phyloP scores from a whole-genome alignment of 2,888 invertebrate species.

The Dynastes maya region DNA sequence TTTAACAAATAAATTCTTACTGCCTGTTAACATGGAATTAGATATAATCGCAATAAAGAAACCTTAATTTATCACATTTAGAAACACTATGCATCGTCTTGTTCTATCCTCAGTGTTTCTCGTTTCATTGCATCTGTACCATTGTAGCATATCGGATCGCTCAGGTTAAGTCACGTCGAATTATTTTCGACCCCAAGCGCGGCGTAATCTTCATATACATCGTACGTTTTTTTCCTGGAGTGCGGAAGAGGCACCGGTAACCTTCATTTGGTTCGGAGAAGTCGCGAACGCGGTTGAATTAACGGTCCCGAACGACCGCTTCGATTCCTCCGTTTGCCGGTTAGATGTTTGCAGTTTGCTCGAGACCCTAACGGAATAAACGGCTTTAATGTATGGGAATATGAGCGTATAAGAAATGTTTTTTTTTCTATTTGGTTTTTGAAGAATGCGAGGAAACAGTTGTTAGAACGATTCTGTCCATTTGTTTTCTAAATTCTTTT shows the following conservation, averaged over 20 bases:
- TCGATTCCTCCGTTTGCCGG: not conserved
- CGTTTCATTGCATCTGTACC: conserved; percentile 12
- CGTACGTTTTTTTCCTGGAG: conserved; percentile 16
- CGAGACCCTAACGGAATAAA: conserved; percentile 29
- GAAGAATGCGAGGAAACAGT: no score
- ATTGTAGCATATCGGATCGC: not conserved
- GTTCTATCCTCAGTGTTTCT: not conserved
- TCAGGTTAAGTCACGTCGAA: not conserved
- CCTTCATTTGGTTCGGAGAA: conserved; percentile 42
- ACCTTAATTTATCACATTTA: no score
- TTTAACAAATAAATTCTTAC: no score
- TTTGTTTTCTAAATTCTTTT: no score
- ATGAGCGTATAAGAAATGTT: not conserved
- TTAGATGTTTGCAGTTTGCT: not conserved
- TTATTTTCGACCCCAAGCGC: conserved; percentile 1
- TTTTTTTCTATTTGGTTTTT: no score
- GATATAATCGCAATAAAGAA: no score
- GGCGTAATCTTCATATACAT: conserved; percentile 1
- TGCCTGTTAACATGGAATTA: no score
- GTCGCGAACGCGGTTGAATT: conserved; percentile 29
- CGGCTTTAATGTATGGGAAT: conserved; percentile 15
- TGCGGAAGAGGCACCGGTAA: conserved; percentile 42
- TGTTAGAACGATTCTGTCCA: no score
- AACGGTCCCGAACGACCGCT: conserved; percentile 23
- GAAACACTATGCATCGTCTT: no score